These are phyloP conservation scores for Aphodius sticticus DNA, from an alignment of 2,888 invertebrate genomes.

Conservation along the genomic window DNA sequence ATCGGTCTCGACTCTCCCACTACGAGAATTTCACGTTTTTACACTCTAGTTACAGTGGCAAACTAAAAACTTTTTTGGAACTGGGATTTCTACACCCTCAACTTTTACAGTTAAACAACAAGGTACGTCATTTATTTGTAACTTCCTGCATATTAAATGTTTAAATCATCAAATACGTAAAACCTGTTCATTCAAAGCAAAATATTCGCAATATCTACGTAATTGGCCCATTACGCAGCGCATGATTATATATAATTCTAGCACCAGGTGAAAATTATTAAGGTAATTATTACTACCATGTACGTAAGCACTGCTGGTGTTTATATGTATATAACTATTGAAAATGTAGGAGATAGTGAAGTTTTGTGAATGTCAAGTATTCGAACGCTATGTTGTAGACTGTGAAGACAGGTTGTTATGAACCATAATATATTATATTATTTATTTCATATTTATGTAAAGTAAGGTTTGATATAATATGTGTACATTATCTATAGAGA, in stretches of 20 bases:
- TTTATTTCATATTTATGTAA: no score
- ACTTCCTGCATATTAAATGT: not conserved
- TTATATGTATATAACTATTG: not conserved
- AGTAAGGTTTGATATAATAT: no score
- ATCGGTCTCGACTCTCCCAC: not conserved
- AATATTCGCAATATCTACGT: not conserved
- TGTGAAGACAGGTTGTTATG: no score
- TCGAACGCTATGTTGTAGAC: no score
- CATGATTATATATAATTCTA: not conserved
- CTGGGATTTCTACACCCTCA: not conserved
- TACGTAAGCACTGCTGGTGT: not conserved
- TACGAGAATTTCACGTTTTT: not conserved
- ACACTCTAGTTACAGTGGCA: not conserved
- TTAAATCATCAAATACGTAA: no score
- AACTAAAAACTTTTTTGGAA: not conserved
- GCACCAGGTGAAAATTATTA: not conserved
- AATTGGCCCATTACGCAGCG: not conserved
- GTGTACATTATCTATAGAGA: no score
- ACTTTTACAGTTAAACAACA: not conserved
- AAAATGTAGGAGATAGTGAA: no score
- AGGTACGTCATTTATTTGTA: not conserved
- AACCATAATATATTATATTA: no score
- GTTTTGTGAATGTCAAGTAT: no score
- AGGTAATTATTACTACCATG: not conserved
- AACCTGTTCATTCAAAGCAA: not conserved